A percentile compares a stretch with the other conserved stretches of the same genome.
Conservation (phyloP, 1,140 invertebrate genomes). For the Procambarus clarkii region DNA sequence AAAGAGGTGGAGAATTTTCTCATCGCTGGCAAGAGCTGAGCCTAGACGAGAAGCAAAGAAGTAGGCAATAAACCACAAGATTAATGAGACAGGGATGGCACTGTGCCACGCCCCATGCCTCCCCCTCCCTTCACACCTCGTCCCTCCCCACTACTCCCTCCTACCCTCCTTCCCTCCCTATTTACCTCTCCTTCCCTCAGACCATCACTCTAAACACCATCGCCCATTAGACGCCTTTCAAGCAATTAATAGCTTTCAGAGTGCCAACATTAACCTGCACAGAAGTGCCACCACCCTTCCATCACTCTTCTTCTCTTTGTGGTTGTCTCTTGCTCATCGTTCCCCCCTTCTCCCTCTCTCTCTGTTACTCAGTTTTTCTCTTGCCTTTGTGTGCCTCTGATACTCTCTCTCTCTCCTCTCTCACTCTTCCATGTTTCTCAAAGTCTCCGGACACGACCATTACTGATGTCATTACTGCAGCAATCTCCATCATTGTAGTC, state of each 20-base stretch:
- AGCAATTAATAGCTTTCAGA: constrained; percentile 12
- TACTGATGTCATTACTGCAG: background rate
- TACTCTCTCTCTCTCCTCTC: too few relatives aligned
- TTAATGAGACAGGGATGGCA: constrained; percentile 7
- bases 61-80: background rate
- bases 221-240: background rate
- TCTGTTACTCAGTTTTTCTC: background rate
- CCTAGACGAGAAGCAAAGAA: background rate
- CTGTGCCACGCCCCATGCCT: background rate
- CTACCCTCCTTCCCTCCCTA: background rate
- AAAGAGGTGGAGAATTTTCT: background rate
- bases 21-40: background rate
- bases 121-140: background rate
- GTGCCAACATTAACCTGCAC: background rate
- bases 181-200: background rate
- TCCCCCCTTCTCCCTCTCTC: background rate
- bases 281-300: background rate
- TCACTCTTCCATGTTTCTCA: background rate
- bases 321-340: background rate
- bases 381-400: too few relatives aligned
- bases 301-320: background rate
- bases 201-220: background rate
- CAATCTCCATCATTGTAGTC: background rate
- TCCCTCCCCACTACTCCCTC: background rate
- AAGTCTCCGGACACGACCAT: background rate